A percentile compares a stretch with the other conserved stretches of the same genome.
These are phyloP conservation scores for Tenthredo amoena DNA, from an alignment of 2,888 invertebrate genomes.

Conservation along the genomic window DNA sequence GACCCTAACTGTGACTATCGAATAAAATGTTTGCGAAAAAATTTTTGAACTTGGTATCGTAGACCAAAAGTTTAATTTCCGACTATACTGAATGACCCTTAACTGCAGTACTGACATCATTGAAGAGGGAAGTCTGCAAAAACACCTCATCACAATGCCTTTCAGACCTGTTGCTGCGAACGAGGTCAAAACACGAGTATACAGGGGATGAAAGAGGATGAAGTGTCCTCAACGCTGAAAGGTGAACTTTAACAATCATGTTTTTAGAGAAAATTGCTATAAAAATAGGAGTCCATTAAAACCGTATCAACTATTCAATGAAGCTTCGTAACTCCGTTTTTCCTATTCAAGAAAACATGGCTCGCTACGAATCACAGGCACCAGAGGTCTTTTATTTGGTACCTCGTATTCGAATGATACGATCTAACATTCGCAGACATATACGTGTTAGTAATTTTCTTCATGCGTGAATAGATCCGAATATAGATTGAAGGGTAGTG, in stretches of 20 bases:
- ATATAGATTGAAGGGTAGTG: background rate
- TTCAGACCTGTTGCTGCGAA: constrained; percentile 35
- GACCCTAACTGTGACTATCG: background rate
- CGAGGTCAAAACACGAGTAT: background rate
- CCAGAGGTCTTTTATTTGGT: background rate
- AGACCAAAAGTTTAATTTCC: background rate
- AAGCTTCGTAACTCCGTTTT: background rate
- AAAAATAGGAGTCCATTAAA: background rate
- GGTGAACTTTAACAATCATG: background rate
- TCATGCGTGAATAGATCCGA: background rate
- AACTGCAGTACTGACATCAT: background rate
- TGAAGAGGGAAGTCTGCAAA: constrained; percentile 10
- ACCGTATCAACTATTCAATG: background rate
- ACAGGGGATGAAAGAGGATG: background rate
- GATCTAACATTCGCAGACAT: background rate
- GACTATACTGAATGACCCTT: background rate
- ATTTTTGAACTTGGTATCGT: background rate
- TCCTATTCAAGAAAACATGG: background rate
- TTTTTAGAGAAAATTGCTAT: background rate
- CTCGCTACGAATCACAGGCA: background rate
- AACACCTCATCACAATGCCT: constrained; percentile 23
- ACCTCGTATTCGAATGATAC: background rate
- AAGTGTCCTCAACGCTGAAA: background rate
- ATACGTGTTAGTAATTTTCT: background rate
- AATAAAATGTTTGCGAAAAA: background rate